A percentile compares a stretch with the other conserved stretches of the same genome.
Evolutionary conservation across 2,888 invertebrate species (phyloP).

Genomic region (Cephus spinipes): DNA sequence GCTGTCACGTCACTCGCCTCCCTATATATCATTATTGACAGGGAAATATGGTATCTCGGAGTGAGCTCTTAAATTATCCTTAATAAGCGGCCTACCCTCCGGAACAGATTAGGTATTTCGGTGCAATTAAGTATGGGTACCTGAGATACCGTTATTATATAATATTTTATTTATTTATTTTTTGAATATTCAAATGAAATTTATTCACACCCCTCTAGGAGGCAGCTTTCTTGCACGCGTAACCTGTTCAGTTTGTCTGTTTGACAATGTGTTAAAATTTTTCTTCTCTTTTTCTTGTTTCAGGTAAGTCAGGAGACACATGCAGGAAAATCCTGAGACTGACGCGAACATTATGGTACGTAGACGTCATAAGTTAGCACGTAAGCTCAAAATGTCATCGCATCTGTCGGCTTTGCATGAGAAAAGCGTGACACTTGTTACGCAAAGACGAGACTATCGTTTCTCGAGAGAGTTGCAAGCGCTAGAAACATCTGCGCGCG

Average conservation of each 20-base stretch:
- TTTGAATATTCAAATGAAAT: constrained; percentile 2
- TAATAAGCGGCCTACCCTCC: constrained; percentile 31
- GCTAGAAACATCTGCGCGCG: not conserved
- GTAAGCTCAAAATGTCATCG: constrained; percentile 50
- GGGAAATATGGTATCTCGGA: constrained; percentile 25
- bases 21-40: constrained; percentile 34
- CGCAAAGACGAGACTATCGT: constrained; percentile 54
- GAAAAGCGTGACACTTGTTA: constrained; percentile 54
- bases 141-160: not conserved
- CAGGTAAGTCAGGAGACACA: constrained; percentile 47
- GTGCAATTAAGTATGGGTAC: constrained; percentile 33
- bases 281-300: constrained; percentile 37
- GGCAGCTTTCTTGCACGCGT: not conserved
- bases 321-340: constrained; percentile 26
- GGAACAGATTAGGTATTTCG: constrained; percentile 34
- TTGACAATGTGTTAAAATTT: not conserved
- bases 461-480: constrained; percentile 22
- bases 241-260: not conserved
- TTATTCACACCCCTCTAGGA: not conserved
- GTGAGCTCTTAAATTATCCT: constrained; percentile 38
- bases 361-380: constrained; percentile 33
- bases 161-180: constrained; percentile 11
- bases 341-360: constrained; percentile 25
- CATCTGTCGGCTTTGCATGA: constrained; percentile 55
- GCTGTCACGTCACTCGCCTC: constrained; percentile 24